Conservation (phyloP, 64 coral and sea anemone genomes). For the Platygyra sinensis region DNA sequence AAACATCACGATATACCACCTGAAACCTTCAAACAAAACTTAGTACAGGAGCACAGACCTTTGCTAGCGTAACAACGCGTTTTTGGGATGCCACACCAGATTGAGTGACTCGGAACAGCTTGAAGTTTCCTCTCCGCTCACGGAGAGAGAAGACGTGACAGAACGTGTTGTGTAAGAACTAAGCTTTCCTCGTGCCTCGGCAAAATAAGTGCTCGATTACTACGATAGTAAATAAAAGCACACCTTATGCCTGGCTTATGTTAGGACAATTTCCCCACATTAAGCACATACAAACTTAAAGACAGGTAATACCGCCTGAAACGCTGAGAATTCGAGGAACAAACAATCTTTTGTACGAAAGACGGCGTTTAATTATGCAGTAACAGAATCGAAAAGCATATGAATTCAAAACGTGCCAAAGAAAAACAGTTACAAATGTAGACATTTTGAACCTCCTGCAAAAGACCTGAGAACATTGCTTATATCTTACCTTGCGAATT, state of each 20-base stretch:
- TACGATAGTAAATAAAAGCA: background rate
- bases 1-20: background rate
- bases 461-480: background rate
- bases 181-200: background rate
- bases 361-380: slow-evolving; percentile 17
- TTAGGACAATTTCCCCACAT: background rate
- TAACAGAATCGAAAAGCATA: slow-evolving; percentile 22
- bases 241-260: background rate
- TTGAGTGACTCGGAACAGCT: background rate
- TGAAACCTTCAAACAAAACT: background rate
- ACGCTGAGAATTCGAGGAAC: background rate
- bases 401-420: slow-evolving; percentile 15
- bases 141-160: slow-evolving; percentile 28
- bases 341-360: slow-evolving; percentile 37
- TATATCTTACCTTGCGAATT: slow-evolving; percentile 28
- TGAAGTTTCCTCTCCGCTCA: slow-evolving; percentile 8
- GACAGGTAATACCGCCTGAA: background rate
- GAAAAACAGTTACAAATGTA: background rate
- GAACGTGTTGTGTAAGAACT: slow-evolving; percentile 7
- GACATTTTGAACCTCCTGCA: slow-evolving; percentile 3
- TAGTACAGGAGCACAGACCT: background rate
- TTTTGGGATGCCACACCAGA: background rate
- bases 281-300: background rate
- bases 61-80: background rate
- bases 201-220: background rate